phyloP scores from a whole-genome alignment of 2,113 vertebrate species.

The Balaeniceps rex region DNA sequence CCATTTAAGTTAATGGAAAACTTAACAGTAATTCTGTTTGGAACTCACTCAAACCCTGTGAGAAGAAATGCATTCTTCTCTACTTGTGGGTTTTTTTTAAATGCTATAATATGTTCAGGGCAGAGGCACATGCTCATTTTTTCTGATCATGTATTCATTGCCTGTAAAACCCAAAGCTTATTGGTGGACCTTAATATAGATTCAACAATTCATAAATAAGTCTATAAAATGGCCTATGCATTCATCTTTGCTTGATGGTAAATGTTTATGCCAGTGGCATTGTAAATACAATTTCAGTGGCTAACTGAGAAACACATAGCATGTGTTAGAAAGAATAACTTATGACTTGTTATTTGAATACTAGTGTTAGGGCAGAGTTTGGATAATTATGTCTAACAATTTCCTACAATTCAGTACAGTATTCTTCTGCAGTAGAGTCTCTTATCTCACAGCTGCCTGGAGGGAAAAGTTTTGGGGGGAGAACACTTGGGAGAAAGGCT shows the following conservation, averaged over 20 bases:
- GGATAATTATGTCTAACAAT: constrained; percentile 13
- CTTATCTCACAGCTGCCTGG: not conserved
- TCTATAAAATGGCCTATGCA: not conserved
- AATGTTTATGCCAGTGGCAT: constrained; percentile 13
- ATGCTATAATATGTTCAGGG: not conserved
- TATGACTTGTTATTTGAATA: constrained; percentile 9
- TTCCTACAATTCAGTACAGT: not conserved
- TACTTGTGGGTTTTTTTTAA: not conserved
- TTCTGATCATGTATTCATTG: not conserved
- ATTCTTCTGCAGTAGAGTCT: not conserved
- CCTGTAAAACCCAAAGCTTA: not conserved
- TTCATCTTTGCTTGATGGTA: not conserved
- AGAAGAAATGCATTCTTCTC: not conserved
- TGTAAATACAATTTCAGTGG: not conserved
- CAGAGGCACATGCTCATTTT: not conserved
- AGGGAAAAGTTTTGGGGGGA: not conserved
- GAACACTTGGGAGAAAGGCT: not conserved
- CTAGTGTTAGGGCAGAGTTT: not conserved
- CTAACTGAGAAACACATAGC: not conserved
- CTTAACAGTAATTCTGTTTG: not conserved
- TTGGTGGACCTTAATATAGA: not conserved
- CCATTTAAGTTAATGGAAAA: not conserved
- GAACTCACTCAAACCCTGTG: not conserved
- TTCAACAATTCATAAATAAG: not conserved
- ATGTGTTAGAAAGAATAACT: not conserved